Base-by-base conservation (phyloP, 2,797 vertebrate species). In the Gallinago nigripennis region DNA sequence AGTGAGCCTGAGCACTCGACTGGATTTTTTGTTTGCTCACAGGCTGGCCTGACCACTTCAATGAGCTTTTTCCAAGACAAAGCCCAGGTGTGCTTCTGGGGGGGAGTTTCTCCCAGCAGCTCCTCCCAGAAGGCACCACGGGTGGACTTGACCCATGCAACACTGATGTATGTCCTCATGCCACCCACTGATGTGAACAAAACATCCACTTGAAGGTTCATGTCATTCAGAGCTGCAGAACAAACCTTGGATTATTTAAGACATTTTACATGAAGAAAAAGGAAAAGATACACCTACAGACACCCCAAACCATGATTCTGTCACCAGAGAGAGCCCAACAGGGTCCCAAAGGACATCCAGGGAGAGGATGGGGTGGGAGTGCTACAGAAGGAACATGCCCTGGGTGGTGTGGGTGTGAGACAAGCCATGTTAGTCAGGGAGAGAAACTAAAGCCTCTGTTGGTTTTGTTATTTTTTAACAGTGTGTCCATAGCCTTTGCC, bases 81-180 rank as follows among this genome's bases (percentile, higher is more conserved):
- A 85, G 11, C 10, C 20, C 9, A 27, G 25, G 5, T 6, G 30
- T 45, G 3, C 25, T 77, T 82, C 46, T 63, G 51, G 17, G 35
- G 35, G 43, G 48, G n/a, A 46, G 3, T 35, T 39, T 85, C 69
- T 61, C 71, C n/a, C 64, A 82, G 37, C 28, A 91, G 2, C 16
- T 50, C 33, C 12, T 80, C 9, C 31, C 30, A 78, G 39, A 63
- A 60, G 27, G 18, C 21, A 58, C 16, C 7, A 4, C 6, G 39
- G 31, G 13, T 39, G 33, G 37, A 31, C 35, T 13, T 51, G 53
- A 23, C 8, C 12, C 4, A 45, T 70, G 39, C 33, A 46, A 5
- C 27, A 14, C 2, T 37, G 70, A 16, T 1, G 1, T 31, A 24
- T 11, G 19, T 51, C 21, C 35, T 58, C 0, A 0, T 46, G 16